These are phyloP conservation scores for Stichopus horrens DNA, from an alignment of 53 echinoderm and acorn worm species.

Conservation along the genomic window DNA sequence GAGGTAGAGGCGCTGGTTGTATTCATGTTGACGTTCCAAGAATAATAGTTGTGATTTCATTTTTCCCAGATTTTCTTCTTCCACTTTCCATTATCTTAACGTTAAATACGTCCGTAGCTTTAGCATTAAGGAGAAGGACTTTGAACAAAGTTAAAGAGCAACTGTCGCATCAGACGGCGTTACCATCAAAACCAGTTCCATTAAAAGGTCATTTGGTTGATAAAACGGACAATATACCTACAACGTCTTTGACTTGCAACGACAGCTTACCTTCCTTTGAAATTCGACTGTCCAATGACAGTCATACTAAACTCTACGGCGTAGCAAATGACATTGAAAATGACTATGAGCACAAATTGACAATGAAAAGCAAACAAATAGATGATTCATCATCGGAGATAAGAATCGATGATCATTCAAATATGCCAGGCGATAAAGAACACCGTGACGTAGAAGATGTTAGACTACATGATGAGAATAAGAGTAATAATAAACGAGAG, in stretches of 20 bases:
- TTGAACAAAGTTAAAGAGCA: slow-evolving; percentile 2
- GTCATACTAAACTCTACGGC: not conserved
- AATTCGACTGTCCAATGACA: not conserved
- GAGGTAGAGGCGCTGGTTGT: not conserved
- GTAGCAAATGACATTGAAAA: not conserved
- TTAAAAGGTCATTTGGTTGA: not conserved
- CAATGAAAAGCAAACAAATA: too few species aligned
- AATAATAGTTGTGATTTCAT: not conserved
- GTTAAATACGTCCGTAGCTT: not conserved
- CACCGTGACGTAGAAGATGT: too few species aligned
- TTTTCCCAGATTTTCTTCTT: slow-evolving; percentile 33
- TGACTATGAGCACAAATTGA: not conserved
- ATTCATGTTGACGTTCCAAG: slow-evolving; percentile 4
- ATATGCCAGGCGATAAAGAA: too few species aligned
- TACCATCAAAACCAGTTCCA: not conserved
- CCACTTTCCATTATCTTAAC: slow-evolving; percentile 25
- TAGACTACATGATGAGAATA: not conserved
- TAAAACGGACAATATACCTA: not conserved
- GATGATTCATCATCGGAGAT: too few species aligned
- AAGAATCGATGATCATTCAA: too few species aligned
- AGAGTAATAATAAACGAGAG: not conserved
- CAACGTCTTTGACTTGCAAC: not conserved
- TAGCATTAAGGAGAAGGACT: slow-evolving; percentile 8
- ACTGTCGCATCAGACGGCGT: not conserved
- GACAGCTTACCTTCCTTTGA: too few species aligned